phyloP scores from a whole-genome alignment of 2,797 vertebrate genomes.

The Pitangus sulphuratus region DNA sequence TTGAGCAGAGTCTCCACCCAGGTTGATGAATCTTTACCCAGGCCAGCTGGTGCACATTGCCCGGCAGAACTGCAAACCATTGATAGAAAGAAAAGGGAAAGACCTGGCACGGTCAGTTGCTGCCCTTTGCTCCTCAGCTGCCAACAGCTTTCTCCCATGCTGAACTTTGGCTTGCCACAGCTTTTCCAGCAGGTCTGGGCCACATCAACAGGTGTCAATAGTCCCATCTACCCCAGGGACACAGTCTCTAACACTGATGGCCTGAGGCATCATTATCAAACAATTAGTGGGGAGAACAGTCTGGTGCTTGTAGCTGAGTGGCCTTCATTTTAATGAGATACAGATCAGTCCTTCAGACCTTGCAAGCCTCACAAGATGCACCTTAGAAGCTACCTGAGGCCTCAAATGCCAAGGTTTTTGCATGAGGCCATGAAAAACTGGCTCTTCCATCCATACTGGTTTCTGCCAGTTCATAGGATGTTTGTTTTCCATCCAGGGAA shows the following conservation, averaged over 20 bases:
- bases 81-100: background rate
- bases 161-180: constrained; percentile 4
- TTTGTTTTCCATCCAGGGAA: background rate
- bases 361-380: background rate
- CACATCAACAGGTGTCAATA: background rate
- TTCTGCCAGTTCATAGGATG: background rate
- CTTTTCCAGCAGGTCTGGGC: background rate
- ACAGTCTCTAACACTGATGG: background rate
- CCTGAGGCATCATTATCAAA: background rate
- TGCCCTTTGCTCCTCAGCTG: constrained; percentile 35
- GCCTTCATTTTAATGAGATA: background rate
- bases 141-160: background rate
- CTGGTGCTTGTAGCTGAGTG: background rate
- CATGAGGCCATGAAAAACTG: background rate
- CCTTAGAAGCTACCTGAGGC: background rate
- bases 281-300: background rate
- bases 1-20: background rate
- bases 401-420: background rate
- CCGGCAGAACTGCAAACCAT: background rate
- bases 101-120: background rate
- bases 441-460: background rate
- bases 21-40: background rate
- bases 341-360: background rate
- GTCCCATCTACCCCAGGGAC: background rate
- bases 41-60: background rate